These are phyloP conservation scores for Kryphioiulus occultus DNA, from an alignment of 2,888 invertebrate species.

Conservation along the genomic window DNA sequence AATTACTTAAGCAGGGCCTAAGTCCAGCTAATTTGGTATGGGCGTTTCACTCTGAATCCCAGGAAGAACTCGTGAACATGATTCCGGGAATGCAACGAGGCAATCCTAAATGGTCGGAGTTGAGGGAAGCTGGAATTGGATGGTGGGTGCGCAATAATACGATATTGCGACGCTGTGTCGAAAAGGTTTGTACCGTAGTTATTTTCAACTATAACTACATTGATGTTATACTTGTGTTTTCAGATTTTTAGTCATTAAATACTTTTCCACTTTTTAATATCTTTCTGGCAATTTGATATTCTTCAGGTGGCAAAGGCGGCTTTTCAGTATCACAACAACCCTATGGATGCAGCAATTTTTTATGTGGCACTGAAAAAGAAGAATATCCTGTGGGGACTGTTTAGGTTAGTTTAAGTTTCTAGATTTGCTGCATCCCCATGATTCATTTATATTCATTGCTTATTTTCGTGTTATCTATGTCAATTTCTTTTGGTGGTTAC, in stretches of 20 bases:
- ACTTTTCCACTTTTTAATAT: not conserved
- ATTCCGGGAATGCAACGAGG: constrained; percentile 72
- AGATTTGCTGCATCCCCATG: not conserved
- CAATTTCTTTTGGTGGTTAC: too few relatives aligned
- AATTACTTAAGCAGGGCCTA: constrained; percentile 80
- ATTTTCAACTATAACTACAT: not conserved
- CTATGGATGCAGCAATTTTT: constrained; percentile 95
- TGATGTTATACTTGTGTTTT: too few relatives aligned
- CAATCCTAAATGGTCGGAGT: constrained; percentile 80
- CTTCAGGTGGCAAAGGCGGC: constrained; percentile 84
- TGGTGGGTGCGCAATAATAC: constrained; percentile 95
- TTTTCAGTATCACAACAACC: constrained; percentile 90
- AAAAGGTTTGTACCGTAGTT: constrained; percentile 69
- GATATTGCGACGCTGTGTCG: constrained; percentile 82
- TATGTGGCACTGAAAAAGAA: constrained; percentile 99
- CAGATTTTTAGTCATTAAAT: not conserved
- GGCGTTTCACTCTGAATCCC: constrained; percentile 99
- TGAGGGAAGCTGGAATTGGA: constrained; percentile 90
- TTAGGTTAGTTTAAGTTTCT: constrained; percentile 63
- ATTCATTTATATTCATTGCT: too few relatives aligned
- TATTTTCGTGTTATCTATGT: too few relatives aligned
- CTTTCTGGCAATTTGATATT: not conserved
- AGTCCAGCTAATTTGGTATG: constrained; percentile 83
- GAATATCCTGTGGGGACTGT: constrained; percentile 93
- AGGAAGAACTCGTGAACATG: constrained; percentile 89